These are phyloP conservation scores for Ennomos erosarius DNA, from an alignment of 2,888 invertebrate species.

Conservation along the genomic window DNA sequence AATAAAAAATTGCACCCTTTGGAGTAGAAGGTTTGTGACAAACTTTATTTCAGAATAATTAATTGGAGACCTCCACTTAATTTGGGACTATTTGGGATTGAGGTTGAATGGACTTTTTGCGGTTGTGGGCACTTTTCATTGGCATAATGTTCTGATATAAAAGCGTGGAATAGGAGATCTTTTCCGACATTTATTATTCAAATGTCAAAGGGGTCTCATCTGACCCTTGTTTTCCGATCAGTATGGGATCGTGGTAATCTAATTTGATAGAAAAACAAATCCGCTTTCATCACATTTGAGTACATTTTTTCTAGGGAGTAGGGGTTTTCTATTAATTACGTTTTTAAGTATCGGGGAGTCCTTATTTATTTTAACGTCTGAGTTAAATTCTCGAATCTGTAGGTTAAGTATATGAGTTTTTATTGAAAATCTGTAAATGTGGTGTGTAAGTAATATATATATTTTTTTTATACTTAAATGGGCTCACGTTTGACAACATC, in stretches of 20 bases:
- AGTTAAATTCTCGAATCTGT: too few relatives aligned
- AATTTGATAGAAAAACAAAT: constrained; percentile 4
- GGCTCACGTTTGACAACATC: too few relatives aligned
- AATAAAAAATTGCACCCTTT: constrained; percentile 70
- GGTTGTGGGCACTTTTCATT: constrained; percentile 19
- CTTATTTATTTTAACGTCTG: too few relatives aligned
- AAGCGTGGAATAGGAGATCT: constrained; percentile 2
- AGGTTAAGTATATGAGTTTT: too few relatives aligned
- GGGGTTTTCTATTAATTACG: too few relatives aligned
- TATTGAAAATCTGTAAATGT: too few relatives aligned
- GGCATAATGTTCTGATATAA: constrained; percentile 15
- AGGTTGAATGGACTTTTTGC: constrained; percentile 31
- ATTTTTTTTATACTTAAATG: too few relatives aligned
- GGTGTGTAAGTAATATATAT: too few relatives aligned
- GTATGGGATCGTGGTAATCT: neutral
- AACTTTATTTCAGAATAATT: constrained; percentile 64
- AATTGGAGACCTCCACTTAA: constrained; percentile 50
- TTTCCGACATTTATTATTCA: constrained; percentile 6
- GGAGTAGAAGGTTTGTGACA: constrained; percentile 57
- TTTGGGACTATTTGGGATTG: constrained; percentile 37
- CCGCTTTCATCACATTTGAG: neutral
- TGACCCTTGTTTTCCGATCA: constrained; percentile 2
- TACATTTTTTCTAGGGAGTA: too few relatives aligned
- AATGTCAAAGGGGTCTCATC: constrained; percentile 5
- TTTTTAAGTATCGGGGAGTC: too few relatives aligned